phyloP scores from a whole-genome alignment of 1,140 invertebrate genomes.

The Diprion similis region DNA sequence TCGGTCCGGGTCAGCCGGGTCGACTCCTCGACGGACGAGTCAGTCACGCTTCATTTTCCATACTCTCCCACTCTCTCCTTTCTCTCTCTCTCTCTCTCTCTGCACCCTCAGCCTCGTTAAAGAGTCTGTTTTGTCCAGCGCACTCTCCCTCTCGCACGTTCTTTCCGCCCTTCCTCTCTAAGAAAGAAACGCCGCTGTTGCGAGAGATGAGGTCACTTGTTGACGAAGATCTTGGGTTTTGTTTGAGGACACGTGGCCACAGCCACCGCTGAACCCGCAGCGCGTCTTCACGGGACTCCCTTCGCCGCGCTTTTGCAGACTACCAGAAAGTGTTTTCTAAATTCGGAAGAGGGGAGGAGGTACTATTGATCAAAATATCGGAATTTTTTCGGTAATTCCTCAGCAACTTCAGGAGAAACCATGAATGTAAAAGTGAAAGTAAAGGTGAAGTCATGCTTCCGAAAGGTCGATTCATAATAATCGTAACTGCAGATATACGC shows the following conservation, averaged over 20 bases:
- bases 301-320: no score
- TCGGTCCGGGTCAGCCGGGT: slow-evolving; percentile 13
- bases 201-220: slow-evolving; percentile 7
- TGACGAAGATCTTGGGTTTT: background rate
- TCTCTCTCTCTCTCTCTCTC: background rate
- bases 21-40: slow-evolving; percentile 12
- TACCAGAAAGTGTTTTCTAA: no score
- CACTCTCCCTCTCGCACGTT: background rate
- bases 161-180: background rate
- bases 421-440: no score
- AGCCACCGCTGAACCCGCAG: slow-evolving; percentile 1
- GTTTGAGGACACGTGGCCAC: slow-evolving; percentile 6
- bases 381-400: no score
- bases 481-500: no score
- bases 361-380: no score
- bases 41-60: slow-evolving; percentile 35
- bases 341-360: no score
- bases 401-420: no score
- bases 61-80: background rate
- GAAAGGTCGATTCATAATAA: no score
- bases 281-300: background rate
- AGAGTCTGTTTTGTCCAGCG: slow-evolving; percentile 47
- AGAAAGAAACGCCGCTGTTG: background rate
- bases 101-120: slow-evolving; percentile 47
- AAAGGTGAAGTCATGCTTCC: no score